Evolutionary conservation across 2,888 invertebrate species (phyloP).

Genomic region (Enoplolaimus lenunculus): DNA sequence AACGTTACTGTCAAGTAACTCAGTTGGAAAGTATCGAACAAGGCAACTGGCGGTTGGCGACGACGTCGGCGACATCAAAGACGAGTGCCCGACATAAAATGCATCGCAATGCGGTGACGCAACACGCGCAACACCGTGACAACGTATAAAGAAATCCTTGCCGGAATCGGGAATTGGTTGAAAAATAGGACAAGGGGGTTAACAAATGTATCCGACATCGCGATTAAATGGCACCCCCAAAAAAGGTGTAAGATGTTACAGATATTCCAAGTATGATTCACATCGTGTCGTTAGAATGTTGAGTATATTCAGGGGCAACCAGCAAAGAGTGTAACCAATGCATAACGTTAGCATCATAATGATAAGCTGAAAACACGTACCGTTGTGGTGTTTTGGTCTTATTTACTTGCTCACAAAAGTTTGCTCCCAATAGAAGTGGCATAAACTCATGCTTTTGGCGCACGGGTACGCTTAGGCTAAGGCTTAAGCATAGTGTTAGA

Average conservation of each 20-base stretch:
- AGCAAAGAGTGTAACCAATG: conserved; percentile 11
- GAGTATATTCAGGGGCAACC: conserved; percentile 19
- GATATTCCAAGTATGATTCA: background rate
- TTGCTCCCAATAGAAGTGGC: too few relatives aligned
- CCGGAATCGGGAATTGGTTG: conserved; percentile 5
- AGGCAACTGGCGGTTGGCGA: too few relatives aligned
- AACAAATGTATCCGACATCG: conserved; percentile 19
- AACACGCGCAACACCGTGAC: conserved; percentile 11
- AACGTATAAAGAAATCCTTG: conserved; percentile 17
- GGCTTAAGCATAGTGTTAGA: too few relatives aligned
- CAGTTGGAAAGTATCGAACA: too few relatives aligned
- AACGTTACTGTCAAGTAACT: too few relatives aligned
- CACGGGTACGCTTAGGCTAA: too few relatives aligned
- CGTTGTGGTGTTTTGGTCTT: too few relatives aligned
- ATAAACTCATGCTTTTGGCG: too few relatives aligned
- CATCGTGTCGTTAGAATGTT: conserved; percentile 7
- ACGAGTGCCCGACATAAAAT: too few relatives aligned
- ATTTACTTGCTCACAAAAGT: too few relatives aligned
- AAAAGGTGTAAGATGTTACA: conserved; percentile 16
- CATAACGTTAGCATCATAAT: conserved; percentile 17
- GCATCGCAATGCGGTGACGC: too few relatives aligned
- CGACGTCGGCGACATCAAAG: too few relatives aligned
- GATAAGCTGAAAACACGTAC: conserved; percentile 21
- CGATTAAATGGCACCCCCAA: conserved; percentile 22
- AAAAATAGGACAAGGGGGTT: conserved; percentile 19